Evolutionary conservation across 2,888 invertebrate genomes (phyloP).

Genomic region (Drosophila histrio): DNA sequence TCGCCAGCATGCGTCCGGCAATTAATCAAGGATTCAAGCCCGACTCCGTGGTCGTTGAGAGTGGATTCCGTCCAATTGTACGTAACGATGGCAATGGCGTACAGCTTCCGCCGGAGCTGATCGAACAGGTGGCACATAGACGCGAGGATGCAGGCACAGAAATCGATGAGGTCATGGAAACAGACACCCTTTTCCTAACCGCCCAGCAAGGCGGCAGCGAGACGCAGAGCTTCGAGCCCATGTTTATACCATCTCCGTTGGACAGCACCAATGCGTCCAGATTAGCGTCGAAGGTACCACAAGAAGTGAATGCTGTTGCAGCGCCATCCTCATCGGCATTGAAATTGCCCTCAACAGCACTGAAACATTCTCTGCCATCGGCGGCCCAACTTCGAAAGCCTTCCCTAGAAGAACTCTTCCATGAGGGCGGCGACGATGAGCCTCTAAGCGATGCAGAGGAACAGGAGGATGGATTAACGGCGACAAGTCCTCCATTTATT

Average conservation of each 20-base stretch:
- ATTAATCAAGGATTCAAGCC: slow-evolving; percentile 92
- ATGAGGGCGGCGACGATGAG: slow-evolving; percentile 23
- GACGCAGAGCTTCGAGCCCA: slow-evolving; percentile 90
- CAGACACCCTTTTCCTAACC: slow-evolving; percentile 83
- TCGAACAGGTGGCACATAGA: slow-evolving; percentile 78
- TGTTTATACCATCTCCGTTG: slow-evolving; percentile 92
- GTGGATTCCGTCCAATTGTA: slow-evolving; percentile 92
- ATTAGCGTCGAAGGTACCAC: slow-evolving; percentile 45
- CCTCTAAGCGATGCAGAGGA: slow-evolving; percentile 9
- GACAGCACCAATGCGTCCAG: slow-evolving; percentile 86
- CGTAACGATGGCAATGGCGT: slow-evolving; percentile 84
- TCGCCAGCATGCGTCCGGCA: slow-evolving; percentile 86
- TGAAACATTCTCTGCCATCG: slow-evolving; percentile 60
- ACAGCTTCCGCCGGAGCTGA: slow-evolving; percentile 84
- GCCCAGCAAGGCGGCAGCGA: slow-evolving; percentile 84
- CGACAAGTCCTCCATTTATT: slow-evolving; percentile 20
- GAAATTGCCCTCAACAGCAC: slow-evolving; percentile 54
- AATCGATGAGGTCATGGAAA: slow-evolving; percentile 82
- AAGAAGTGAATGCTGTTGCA: slow-evolving; percentile 8
- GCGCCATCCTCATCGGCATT: slow-evolving; percentile 42
- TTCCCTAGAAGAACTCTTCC: slow-evolving; percentile 73
- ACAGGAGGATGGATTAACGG: slow-evolving; percentile 1
- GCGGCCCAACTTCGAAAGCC: slow-evolving; percentile 83
- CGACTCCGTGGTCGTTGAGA: slow-evolving; percentile 91
- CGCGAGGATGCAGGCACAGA: slow-evolving; percentile 83